Percentiles rank a stretch among this genome's conserved stretches.
These are phyloP conservation scores for Lasius fuliginosus DNA, from an alignment of 2,888 invertebrate species.

Conservation along the genomic window DNA sequence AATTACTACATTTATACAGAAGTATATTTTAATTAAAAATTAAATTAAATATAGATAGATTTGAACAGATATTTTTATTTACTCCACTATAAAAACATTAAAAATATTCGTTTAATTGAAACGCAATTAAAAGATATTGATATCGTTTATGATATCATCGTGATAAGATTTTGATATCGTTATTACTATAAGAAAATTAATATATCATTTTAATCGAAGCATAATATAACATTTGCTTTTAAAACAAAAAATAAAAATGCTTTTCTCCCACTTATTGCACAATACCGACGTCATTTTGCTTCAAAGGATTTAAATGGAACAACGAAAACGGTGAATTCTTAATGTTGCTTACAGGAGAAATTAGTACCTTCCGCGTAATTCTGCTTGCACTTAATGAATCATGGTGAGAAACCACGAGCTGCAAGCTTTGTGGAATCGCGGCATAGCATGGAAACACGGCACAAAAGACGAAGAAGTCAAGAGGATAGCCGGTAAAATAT, in stretches of 20 bases:
- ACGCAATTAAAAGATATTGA: not conserved
- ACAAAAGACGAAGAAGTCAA: conserved; percentile 45
- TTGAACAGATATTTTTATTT: not conserved
- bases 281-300: not conserved
- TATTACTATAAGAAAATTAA: not conserved
- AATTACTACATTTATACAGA: not conserved
- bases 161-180: not conserved
- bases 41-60: not conserved
- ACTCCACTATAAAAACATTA: not conserved
- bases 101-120: not conserved
- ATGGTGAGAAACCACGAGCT: conserved; percentile 48
- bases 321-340: conserved; percentile 43
- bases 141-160: not conserved
- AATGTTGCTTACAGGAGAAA: conserved; percentile 47
- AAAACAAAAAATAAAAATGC: conserved; percentile 22
- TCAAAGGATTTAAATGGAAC: conserved; percentile 30
- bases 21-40: not conserved
- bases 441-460: conserved; percentile 11
- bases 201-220: not conserved
- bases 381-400: conserved; percentile 49
- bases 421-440: conserved; percentile 27
- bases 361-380: conserved; percentile 45
- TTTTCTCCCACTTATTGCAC: not conserved
- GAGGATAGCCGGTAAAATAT: conserved; percentile 70
- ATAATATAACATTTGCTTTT: not conserved